Evolutionary conservation across 2,888 invertebrate genomes (phyloP).

Genomic region (Lasioglossum figueresi): DNA sequence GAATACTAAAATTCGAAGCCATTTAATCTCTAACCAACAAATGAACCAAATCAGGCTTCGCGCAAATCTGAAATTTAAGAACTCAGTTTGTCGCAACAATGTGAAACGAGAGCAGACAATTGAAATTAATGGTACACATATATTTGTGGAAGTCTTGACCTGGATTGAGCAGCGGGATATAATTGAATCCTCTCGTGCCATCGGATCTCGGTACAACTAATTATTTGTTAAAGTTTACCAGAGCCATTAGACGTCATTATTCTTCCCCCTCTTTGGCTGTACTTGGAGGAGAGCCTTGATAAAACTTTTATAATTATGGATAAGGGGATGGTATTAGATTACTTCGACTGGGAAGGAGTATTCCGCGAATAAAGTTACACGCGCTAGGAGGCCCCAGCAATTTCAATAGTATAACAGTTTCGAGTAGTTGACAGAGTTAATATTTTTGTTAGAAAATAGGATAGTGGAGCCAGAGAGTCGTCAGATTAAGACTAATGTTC

Average conservation of each 20-base stretch:
- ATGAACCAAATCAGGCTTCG: too few species aligned
- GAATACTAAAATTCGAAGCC: neutral
- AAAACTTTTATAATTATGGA: slow-evolving; percentile 16
- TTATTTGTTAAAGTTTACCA: slow-evolving; percentile 11
- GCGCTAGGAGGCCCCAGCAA: neutral
- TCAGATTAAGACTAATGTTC: too few species aligned
- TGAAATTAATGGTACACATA: neutral
- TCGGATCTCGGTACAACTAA: neutral
- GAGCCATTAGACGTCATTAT: neutral
- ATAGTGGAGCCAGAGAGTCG: too few species aligned
- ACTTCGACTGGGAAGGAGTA: neutral
- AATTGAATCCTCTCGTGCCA: neutral
- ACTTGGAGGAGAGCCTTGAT: neutral
- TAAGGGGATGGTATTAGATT: neutral
- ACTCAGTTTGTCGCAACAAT: neutral
- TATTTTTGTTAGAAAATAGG: too few species aligned
- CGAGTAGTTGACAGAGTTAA: neutral
- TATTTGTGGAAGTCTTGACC: neutral
- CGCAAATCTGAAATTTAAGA: too few species aligned
- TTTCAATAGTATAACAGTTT: neutral
- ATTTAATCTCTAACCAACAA: neutral
- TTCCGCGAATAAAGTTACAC: neutral
- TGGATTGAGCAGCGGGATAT: neutral
- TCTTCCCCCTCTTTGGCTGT: neutral
- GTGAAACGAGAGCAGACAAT: neutral